A percentile compares a stretch with the other conserved stretches of the same genome.
Conservation (phyloP, 2,113 vertebrate species). For the Baryphthengus martii region DNA sequence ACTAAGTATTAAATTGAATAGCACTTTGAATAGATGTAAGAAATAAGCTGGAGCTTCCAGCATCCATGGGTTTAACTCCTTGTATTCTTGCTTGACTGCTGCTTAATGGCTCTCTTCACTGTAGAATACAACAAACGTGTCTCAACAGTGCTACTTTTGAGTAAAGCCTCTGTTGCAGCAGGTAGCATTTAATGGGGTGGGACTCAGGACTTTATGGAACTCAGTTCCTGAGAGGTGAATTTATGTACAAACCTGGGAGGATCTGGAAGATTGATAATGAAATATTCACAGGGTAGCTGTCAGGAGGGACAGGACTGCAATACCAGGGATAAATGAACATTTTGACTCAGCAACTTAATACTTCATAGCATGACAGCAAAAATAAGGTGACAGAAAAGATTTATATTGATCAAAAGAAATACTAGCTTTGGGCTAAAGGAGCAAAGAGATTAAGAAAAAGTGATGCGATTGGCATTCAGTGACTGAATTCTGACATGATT, state of each 20-base stretch:
- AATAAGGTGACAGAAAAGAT: conserved; percentile 35
- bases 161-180: neutral
- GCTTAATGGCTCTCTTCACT: neutral
- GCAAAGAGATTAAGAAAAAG: conserved; percentile 19
- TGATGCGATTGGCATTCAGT: neutral
- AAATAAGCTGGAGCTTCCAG: neutral
- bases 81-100: neutral
- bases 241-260: conserved; percentile 41
- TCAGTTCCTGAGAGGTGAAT: conserved; percentile 16
- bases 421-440: conserved; percentile 38
- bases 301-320: neutral
- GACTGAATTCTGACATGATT: conserved; percentile 8
- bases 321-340: conserved; percentile 42
- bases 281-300: conserved; percentile 32
- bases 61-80: neutral
- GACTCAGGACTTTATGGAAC: neutral
- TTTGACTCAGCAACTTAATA: conserved; percentile 14
- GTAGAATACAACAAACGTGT: neutral
- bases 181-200: conserved; percentile 20
- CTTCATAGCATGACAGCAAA: conserved; percentile 7
- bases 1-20: neutral
- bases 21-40: neutral
- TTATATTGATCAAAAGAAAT: conserved; percentile 48
- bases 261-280: conserved; percentile 50
- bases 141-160: neutral